phyloP scores from a whole-genome alignment of 2,797 vertebrate species.

The Thalassophryne amazonica region DNA sequence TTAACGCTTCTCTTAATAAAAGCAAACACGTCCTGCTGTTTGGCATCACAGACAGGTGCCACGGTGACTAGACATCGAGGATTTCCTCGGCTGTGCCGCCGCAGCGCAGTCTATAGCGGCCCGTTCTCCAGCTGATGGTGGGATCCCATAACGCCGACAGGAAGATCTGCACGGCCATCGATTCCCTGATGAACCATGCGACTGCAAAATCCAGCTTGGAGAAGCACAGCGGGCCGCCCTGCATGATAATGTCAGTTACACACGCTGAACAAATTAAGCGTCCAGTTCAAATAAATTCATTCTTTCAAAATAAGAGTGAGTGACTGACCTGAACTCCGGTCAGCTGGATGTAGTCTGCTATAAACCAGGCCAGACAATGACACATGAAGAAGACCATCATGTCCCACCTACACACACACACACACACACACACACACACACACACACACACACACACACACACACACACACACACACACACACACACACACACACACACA shows the following conservation, averaged over 20 bases:
- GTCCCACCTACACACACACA: conserved; percentile 81
- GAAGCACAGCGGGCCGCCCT: conserved; percentile 91
- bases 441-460: background rate
- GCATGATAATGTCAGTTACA: background rate
- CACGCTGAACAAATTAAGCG: too few relatives aligned
- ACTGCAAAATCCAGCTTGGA: conserved; percentile 98
- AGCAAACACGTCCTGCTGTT: conserved; percentile 41
- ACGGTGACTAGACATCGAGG: conserved; percentile 84
- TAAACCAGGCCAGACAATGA: conserved; percentile 97
- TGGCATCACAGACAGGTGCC: background rate
- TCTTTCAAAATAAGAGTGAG: background rate
- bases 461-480: too few relatives aligned
- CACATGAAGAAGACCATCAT: conserved; percentile 99
- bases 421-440: background rate
- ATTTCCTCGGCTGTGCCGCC: conserved; percentile 97
- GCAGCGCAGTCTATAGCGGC: conserved; percentile 92
- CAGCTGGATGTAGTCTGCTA: conserved; percentile 95
- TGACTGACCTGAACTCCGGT: conserved; percentile 89
- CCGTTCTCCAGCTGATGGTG: conserved; percentile 97
- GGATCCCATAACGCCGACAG: conserved; percentile 96
- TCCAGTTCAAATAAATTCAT: background rate
- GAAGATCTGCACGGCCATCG: conserved; percentile 98
- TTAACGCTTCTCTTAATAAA: conserved; percentile 21
- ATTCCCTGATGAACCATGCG: conserved; percentile 98
- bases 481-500: too few relatives aligned